phyloP scores from a whole-genome alignment of 2,888 invertebrate genomes.

The Eucera pruinosa region DNA sequence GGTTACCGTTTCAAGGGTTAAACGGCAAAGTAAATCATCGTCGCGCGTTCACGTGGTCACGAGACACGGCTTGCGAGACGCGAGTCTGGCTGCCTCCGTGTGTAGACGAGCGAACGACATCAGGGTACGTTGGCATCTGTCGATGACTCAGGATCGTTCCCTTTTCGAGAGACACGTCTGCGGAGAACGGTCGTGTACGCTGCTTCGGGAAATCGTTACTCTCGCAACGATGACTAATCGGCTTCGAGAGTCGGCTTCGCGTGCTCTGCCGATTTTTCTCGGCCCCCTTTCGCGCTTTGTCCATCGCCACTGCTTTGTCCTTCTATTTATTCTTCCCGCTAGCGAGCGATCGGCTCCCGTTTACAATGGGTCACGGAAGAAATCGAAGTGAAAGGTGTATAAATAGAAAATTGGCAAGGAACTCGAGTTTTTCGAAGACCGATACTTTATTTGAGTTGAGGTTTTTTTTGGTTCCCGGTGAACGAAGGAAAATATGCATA shows the following conservation, averaged over 20 bases:
- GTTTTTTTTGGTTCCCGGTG: not conserved
- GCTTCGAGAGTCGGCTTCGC: constrained; percentile 22
- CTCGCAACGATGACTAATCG: constrained; percentile 63
- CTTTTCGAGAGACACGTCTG: constrained; percentile 60
- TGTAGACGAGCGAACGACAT: constrained; percentile 31
- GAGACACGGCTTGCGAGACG: constrained; percentile 39
- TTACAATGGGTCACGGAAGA: constrained; percentile 7
- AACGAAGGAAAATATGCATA: too few relatives aligned
- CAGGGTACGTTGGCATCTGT: constrained; percentile 58
- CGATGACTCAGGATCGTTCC: constrained; percentile 66
- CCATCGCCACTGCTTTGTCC: constrained; percentile 30
- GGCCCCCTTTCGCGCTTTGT: constrained; percentile 30
- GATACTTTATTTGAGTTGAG: not conserved
- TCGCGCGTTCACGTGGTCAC: constrained; percentile 32
- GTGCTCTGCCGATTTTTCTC: constrained; percentile 49
- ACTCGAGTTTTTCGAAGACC: not conserved
- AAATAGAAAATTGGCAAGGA: constrained; percentile 32
- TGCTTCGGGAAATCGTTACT: constrained; percentile 56
- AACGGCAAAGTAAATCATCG: constrained; percentile 35
- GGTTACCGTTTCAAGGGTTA: constrained; percentile 31
- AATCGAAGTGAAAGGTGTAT: constrained; percentile 28
- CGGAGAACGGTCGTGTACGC: constrained; percentile 43
- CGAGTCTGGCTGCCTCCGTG: constrained; percentile 27
- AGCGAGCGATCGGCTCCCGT: constrained; percentile 8
- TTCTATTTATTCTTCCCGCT: constrained; percentile 17